phyloP scores from a whole-genome alignment of 2,113 vertebrate species.

The Vombatus ursinus region DNA sequence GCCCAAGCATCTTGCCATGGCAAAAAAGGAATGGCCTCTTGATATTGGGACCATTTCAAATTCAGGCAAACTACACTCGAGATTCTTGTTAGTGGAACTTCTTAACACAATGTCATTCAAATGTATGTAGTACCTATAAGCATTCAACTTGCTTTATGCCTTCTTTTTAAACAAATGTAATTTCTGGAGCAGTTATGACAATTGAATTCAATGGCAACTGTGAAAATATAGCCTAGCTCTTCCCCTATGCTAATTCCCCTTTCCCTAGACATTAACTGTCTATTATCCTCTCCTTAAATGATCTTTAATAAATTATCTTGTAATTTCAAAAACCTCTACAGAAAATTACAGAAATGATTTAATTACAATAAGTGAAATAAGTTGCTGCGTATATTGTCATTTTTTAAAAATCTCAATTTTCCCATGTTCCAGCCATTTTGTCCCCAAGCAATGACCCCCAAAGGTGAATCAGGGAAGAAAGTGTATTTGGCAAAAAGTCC shows the following conservation, averaged over 20 bases:
- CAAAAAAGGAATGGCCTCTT: not conserved
- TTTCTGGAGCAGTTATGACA: not conserved
- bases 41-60: not conserved
- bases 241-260: not conserved
- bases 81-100: not conserved
- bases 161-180: not conserved
- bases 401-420: not conserved
- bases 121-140: not conserved
- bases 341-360: not conserved
- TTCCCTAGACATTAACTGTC: not conserved
- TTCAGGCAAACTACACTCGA: not conserved
- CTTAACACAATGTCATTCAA: not conserved
- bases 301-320: not conserved
- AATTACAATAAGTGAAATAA: not conserved
- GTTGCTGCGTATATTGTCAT: not conserved
- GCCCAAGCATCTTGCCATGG: not conserved
- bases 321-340: not conserved
- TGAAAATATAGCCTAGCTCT: not conserved
- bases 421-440: not conserved
- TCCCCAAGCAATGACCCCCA: not conserved
- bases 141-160: not conserved
- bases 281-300: not conserved
- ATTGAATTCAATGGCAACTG: not conserved
- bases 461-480: not conserved
- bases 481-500: not conserved